These are phyloP conservation scores for Dolichotis patagonum DNA, from an alignment of 2,113 vertebrate genomes.

Conservation along the genomic window DNA sequence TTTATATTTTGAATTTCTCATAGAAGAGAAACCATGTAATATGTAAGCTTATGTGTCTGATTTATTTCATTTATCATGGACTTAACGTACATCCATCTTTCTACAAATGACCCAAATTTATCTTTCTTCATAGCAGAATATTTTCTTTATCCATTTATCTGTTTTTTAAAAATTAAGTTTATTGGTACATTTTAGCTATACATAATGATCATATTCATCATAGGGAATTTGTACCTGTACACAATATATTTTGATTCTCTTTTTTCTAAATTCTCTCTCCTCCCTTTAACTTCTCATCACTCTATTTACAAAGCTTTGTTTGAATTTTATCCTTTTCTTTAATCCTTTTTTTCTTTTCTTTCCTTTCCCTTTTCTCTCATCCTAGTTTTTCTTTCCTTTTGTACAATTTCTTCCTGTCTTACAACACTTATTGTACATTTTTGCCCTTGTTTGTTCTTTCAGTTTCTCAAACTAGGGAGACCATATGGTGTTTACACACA, in stretches of 20 bases:
- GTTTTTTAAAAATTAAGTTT: too few species aligned
- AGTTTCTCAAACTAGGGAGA: background rate
- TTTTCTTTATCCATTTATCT: too few species aligned
- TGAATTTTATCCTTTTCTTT: background rate
- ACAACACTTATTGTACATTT: background rate
- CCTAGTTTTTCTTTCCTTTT: background rate
- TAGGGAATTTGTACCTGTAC: too few species aligned
- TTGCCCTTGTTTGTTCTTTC: background rate
- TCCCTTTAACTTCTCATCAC: background rate
- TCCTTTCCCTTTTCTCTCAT: too few species aligned
- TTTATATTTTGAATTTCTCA: background rate
- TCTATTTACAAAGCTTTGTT: background rate
- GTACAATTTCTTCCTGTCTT: background rate
- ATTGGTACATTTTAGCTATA: too few species aligned
- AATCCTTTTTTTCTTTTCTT: background rate
- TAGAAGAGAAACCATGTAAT: background rate
- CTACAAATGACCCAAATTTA: too few species aligned
- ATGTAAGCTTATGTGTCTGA: background rate
- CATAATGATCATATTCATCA: too few species aligned
- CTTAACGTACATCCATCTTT: background rate
- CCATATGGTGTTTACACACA: background rate
- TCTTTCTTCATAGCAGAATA: too few species aligned
- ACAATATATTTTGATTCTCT: background rate
- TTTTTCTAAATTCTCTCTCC: background rate
- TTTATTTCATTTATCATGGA: background rate